Conservation (phyloP, 2,113 vertebrate genomes). For the Coturnix japonica region DNA sequence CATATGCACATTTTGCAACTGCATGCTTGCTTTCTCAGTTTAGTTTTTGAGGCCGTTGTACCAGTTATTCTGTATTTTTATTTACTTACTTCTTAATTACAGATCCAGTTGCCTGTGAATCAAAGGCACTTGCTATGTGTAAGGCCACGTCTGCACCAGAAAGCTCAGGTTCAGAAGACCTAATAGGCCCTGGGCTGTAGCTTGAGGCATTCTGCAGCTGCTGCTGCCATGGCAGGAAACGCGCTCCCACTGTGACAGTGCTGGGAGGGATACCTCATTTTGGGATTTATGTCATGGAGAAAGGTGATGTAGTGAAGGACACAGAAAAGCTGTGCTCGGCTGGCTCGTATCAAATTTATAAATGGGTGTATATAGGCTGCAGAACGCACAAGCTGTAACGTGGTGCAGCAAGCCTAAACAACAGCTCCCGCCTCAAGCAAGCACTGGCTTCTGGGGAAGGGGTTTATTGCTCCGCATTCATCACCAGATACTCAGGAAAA, state of each 20-base stretch:
- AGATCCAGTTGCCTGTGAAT: neutral
- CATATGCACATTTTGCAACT: conserved; percentile 40
- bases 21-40: neutral
- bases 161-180: neutral
- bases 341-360: conserved; percentile 8
- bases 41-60: neutral
- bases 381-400: neutral
- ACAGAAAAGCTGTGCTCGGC: neutral
- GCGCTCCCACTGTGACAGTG: neutral
- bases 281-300: neutral
- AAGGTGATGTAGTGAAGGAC: neutral
- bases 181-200: neutral
- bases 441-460: neutral
- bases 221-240: neutral
- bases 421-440: neutral
- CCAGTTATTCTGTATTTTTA: neutral
- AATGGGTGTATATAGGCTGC: neutral
- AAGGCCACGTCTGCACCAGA: neutral
- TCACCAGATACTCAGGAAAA: conserved; percentile 5
- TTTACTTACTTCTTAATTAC: neutral
- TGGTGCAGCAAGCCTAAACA: neutral
- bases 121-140: neutral
- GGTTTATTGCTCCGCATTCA: conserved; percentile 27
- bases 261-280: neutral
- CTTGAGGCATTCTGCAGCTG: neutral